A percentile compares a stretch with the other conserved stretches of the same genome.
Evolutionary conservation across 2,888 invertebrate genomes (phyloP).

Genomic region (Seladonia tumulorum): DNA sequence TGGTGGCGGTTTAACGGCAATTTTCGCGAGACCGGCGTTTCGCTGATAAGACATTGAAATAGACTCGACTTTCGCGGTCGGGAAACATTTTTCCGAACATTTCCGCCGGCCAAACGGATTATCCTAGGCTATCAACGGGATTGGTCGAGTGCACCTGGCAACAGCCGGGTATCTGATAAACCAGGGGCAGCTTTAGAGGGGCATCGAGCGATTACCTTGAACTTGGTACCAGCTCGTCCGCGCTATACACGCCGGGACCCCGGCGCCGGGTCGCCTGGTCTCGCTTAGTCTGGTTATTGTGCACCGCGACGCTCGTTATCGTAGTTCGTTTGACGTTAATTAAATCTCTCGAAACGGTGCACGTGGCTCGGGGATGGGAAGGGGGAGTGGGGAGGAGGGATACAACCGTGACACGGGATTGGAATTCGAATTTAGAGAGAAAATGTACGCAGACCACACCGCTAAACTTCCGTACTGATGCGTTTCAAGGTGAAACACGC

Average conservation of each 20-base stretch:
- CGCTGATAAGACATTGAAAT: background rate
- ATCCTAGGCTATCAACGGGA: background rate
- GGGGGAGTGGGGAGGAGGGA: background rate
- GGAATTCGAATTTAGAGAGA: slow-evolving; percentile 35
- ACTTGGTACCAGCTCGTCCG: slow-evolving; percentile 49
- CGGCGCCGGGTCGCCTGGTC: slow-evolving; percentile 4
- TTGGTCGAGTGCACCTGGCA: background rate
- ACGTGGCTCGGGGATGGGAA: background rate
- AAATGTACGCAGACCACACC: slow-evolving; percentile 20
- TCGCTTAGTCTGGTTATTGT: slow-evolving; percentile 49
- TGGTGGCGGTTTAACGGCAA: background rate
- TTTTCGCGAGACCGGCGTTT: background rate
- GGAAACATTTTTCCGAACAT: background rate
- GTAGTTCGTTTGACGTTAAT: slow-evolving; percentile 62
- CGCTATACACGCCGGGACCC: background rate
- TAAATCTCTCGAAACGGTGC: slow-evolving; percentile 45
- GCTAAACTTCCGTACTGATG: slow-evolving; percentile 37
- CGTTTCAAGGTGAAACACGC: slow-evolving; percentile 32
- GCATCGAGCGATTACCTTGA: slow-evolving; percentile 54
- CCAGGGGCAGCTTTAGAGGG: background rate
- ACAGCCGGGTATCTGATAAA: background rate
- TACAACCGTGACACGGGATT: slow-evolving; percentile 15
- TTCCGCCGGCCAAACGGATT: background rate
- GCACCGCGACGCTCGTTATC: slow-evolving; percentile 47
- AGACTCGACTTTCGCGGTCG: background rate